These are phyloP conservation scores for Crotalus adamanteus DNA, from an alignment of 2,797 vertebrate species.

Conservation along the genomic window DNA sequence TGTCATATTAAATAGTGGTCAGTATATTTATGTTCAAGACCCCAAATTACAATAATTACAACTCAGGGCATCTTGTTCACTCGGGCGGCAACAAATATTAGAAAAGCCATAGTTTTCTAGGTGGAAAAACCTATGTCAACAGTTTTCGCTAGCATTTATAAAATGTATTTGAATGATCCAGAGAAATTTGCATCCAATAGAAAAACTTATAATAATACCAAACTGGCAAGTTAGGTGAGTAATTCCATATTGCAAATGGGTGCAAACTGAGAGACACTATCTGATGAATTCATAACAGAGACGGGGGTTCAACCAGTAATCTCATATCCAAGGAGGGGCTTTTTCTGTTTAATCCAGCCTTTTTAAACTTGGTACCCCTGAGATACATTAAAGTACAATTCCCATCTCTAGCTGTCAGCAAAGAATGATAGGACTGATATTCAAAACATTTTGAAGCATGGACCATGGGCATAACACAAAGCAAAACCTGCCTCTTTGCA, in stretches of 20 bases:
- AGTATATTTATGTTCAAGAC: not conserved
- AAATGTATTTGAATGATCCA: not conserved
- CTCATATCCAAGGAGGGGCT: not conserved
- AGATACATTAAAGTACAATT: not conserved
- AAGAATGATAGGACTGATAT: not conserved
- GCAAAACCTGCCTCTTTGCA: not conserved
- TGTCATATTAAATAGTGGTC: not conserved
- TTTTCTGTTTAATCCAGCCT: not conserved
- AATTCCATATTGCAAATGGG: not conserved
- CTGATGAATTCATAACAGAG: not conserved
- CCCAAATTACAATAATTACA: not conserved
- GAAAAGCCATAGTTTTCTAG: not conserved
- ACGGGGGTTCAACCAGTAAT: not conserved
- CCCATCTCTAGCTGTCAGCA: not conserved
- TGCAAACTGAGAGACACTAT: not conserved
- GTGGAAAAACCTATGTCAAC: not conserved
- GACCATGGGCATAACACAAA: not conserved
- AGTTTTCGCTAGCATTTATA: not conserved
- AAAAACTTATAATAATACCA: not conserved
- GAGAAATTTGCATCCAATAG: not conserved
- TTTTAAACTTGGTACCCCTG: not conserved
- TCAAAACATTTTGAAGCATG: not conserved
- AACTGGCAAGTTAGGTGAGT: not conserved
- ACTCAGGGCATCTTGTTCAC: not conserved
- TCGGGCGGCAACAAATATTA: not conserved